Evolutionary conservation across 2,113 vertebrate genomes (phyloP).

Genomic region (Leuciscus idus): DNA sequence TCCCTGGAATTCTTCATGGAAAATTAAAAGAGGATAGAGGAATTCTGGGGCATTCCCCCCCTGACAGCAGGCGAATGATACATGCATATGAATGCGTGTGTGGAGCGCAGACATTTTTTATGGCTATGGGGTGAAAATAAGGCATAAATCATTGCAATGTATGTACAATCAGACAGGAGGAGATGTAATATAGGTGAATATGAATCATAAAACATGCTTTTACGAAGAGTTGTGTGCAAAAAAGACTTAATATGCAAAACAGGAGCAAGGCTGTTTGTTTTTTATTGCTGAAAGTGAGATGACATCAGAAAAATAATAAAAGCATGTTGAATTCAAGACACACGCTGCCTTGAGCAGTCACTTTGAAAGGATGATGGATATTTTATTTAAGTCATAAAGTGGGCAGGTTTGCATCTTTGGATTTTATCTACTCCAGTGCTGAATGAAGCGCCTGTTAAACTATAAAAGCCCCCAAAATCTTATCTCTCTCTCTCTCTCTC

Average conservation of each 20-base stretch:
- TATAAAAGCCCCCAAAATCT: background rate
- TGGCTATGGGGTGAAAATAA: background rate
- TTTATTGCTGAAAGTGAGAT: background rate
- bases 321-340: background rate
- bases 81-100: conserved; percentile 1
- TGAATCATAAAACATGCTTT: conserved; percentile 6
- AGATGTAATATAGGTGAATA: background rate
- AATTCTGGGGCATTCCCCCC: conserved; percentile 11
- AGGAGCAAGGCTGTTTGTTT: conserved; percentile 15
- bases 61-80: background rate
- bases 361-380: conserved; percentile 41
- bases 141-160: background rate
- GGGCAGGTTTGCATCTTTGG: conserved; percentile 6
- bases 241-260: background rate
- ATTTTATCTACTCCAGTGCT: conserved; percentile 16
- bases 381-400: conserved; percentile 27
- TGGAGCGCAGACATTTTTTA: background rate
- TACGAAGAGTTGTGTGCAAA: background rate
- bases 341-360: background rate
- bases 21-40: conserved; percentile 40
- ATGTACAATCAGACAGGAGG: background rate
- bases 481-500: background rate
- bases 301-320: conserved; percentile 27
- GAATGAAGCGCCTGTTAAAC: conserved; percentile 16
- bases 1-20: conserved; percentile 43